Percentiles rank a stretch among this genome's conserved stretches.
Evolutionary conservation across 1,140 invertebrate genomes (phyloP).

Genomic region (Oscheius sp.): DNA sequence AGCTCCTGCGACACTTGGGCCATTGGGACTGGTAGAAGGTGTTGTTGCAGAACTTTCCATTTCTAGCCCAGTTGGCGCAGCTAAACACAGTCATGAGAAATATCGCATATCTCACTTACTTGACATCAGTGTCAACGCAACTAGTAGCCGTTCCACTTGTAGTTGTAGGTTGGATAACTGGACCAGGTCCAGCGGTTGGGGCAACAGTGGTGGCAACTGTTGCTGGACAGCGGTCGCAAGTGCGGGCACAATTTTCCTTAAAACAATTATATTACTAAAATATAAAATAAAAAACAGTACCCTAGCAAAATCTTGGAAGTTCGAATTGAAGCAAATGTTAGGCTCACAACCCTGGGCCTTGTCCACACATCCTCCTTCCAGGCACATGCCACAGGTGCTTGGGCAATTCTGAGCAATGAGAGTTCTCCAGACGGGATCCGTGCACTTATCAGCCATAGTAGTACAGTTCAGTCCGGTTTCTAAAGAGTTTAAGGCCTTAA

Average conservation of each 20-base stretch:
- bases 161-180: background rate
- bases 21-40: conserved; percentile 3
- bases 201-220: no score
- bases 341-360: conserved; percentile 21
- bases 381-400: conserved; percentile 27
- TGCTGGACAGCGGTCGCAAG: background rate
- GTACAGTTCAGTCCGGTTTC: conserved; percentile 21
- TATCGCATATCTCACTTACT: background rate
- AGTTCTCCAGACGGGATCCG: conserved; percentile 9
- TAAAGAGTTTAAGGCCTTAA: no score
- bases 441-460: conserved; percentile 9
- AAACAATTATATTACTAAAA: no score
- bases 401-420: conserved; percentile 32
- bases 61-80: conserved; percentile 13
- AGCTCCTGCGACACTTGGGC: conserved; percentile 20
- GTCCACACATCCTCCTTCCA: conserved; percentile 28
- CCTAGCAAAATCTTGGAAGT: no score
- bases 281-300: no score
- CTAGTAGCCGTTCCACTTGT: no score
- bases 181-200: no score
- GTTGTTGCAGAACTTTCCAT: conserved; percentile 24
- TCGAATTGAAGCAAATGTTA: conserved; percentile 23
- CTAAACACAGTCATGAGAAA: background rate
- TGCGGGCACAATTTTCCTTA: background rate
- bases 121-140: background rate